Percentiles rank a stretch among this genome's conserved stretches.
Conservation (phyloP, 2,797 vertebrate genomes). For the Serranus cabrilla region DNA sequence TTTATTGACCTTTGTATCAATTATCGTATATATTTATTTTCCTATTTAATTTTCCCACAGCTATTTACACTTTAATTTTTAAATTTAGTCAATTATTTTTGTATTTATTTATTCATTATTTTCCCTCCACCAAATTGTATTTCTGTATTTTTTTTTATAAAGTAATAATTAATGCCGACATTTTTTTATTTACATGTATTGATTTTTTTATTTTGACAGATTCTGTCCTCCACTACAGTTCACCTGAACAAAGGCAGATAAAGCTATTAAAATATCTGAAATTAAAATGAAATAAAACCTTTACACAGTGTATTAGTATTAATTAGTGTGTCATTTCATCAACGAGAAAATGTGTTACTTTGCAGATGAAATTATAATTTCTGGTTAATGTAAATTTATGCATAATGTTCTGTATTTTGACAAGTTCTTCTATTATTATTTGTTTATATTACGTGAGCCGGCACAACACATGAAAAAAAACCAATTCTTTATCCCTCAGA, state of each 20-base stretch:
- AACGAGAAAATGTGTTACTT: background rate
- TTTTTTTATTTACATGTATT: no score
- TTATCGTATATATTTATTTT: no score
- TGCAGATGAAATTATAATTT: background rate
- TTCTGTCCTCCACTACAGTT: background rate
- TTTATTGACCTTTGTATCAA: no score
- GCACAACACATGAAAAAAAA: constrained; percentile 12
- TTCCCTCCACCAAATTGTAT: no score
- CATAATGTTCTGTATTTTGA: background rate
- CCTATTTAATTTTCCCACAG: no score
- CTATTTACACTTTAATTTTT: no score
- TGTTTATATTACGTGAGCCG: background rate
- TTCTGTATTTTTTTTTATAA: no score
- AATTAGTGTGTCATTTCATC: no score
- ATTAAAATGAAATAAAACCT: background rate
- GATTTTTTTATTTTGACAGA: no score
- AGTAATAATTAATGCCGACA: no score
- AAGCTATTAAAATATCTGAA: background rate
- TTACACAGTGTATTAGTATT: background rate
- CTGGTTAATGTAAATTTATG: background rate
- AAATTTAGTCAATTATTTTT: no score
- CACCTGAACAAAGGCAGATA: background rate
- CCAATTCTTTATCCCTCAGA: constrained; percentile 6
- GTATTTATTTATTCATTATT: no score
- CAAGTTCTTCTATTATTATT: background rate